A percentile compares a stretch with the other conserved stretches of the same genome.
Conservation (phyloP, 2,888 invertebrate genomes). For the Cartodere bifasciata region DNA sequence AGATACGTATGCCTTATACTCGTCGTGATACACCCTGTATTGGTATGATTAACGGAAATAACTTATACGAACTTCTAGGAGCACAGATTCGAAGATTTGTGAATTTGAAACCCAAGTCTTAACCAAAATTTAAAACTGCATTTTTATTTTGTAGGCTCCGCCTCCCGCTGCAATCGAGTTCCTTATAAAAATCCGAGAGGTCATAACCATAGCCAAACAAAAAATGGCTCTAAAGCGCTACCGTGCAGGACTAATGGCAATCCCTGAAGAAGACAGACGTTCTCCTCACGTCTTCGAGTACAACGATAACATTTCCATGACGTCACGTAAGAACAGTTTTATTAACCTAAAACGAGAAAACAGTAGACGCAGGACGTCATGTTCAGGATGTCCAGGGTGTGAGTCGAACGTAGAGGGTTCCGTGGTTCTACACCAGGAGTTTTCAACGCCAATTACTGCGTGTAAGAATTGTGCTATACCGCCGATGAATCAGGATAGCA, state of each 20-base stretch:
- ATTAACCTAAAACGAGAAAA: slow-evolving; percentile 50
- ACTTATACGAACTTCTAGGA: too few relatives aligned
- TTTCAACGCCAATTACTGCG: slow-evolving; percentile 27
- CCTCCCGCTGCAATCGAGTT: slow-evolving; percentile 86
- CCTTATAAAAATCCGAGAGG: slow-evolving; percentile 77
- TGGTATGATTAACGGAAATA: too few relatives aligned
- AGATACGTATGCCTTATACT: too few relatives aligned
- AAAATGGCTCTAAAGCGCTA: slow-evolving; percentile 76
- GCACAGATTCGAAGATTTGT: too few relatives aligned
- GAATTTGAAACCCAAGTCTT: not conserved
- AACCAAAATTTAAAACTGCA: not conserved
- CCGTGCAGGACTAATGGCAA: slow-evolving; percentile 62
- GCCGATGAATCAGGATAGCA: slow-evolving; percentile 53
- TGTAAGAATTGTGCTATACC: slow-evolving; percentile 42
- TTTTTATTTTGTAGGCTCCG: slow-evolving; percentile 55
- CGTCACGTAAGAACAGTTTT: slow-evolving; percentile 42
- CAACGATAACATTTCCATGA: slow-evolving; percentile 16
- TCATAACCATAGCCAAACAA: slow-evolving; percentile 78
- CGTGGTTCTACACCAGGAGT: slow-evolving; percentile 34
- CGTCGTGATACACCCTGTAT: too few relatives aligned
- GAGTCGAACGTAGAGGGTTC: too few relatives aligned
- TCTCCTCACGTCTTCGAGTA: slow-evolving; percentile 40
- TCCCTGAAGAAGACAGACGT: slow-evolving; percentile 64
- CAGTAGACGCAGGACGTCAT: slow-evolving; percentile 43
- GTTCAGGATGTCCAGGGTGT: slow-evolving; percentile 58